Percentiles rank a stretch among this genome's conserved stretches.
These are phyloP conservation scores for Sebastes vulpes DNA, from an alignment of 2,797 vertebrate genomes.

Conservation along the genomic window DNA sequence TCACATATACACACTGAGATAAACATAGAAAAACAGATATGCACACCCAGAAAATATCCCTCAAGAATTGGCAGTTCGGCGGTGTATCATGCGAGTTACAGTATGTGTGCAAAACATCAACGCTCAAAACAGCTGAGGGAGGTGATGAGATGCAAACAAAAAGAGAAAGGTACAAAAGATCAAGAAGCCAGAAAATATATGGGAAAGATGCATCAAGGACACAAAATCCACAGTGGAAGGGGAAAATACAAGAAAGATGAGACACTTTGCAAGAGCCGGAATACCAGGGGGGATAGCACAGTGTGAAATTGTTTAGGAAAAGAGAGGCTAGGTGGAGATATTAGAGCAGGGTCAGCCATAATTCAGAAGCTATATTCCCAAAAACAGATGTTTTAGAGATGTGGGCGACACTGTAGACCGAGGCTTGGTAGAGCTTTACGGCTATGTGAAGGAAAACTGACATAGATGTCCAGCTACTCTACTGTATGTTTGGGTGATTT, in stretches of 20 bases:
- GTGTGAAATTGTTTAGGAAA: slow-evolving; percentile 33
- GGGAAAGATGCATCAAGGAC: slow-evolving; percentile 17
- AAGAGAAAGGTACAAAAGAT: slow-evolving; percentile 15
- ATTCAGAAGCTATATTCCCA: slow-evolving; percentile 30
- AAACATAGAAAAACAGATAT: slow-evolving; percentile 14
- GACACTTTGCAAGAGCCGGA: slow-evolving; percentile 25
- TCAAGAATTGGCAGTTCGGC: slow-evolving; percentile 1
- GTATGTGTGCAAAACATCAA: slow-evolving; percentile 14
- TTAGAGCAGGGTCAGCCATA: slow-evolving; percentile 32
- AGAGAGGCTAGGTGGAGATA: neutral
- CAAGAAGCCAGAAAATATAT: slow-evolving; percentile 14
- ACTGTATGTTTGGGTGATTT: neutral
- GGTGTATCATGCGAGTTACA: slow-evolving; percentile 8
- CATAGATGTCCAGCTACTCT: neutral
- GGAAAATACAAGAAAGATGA: slow-evolving; percentile 41
- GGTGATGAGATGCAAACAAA: slow-evolving; percentile 5
- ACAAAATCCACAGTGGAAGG: slow-evolving; percentile 33
- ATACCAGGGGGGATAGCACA: slow-evolving; percentile 15
- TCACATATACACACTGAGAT: neutral
- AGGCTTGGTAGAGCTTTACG: slow-evolving; percentile 5
- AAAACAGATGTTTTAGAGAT: slow-evolving; percentile 27
- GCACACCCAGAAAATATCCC: slow-evolving; percentile 5
- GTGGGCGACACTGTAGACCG: slow-evolving; percentile 7
- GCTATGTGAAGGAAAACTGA: slow-evolving; percentile 1
- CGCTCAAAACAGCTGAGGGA: slow-evolving; percentile 5